phyloP scores from a whole-genome alignment of 2,888 invertebrate species.

The Papilio demoleus region DNA sequence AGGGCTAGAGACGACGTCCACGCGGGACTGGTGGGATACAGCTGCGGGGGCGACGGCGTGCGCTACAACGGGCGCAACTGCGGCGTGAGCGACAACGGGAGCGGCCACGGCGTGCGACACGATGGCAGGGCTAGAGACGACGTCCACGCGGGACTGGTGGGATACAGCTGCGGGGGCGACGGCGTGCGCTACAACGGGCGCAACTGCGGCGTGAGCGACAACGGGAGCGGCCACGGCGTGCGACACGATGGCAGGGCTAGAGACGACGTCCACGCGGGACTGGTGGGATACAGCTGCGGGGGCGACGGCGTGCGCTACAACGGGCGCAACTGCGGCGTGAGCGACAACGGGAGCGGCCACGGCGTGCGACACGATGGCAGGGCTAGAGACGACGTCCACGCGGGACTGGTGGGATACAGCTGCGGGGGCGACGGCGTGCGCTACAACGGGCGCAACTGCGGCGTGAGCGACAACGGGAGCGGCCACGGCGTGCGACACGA shows the following conservation, averaged over 20 bases:
- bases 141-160: no score
- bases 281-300: no score
- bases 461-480: conserved; percentile 53
- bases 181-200: neutral
- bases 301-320: conserved; percentile 42
- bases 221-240: conserved; percentile 54
- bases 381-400: no score
- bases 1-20: no score
- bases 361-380: conserved; percentile 49
- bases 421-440: conserved; percentile 46
- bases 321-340: conserved; percentile 44
- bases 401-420: no score
- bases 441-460: neutral
- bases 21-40: no score
- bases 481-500: conserved; percentile 50
- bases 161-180: conserved; percentile 51
- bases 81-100: conserved; percentile 50
- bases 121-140: conserved; percentile 52
- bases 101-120: conserved; percentile 52
- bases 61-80: neutral
- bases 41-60: conserved; percentile 47
- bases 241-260: conserved; percentile 49
- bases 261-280: no score
- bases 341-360: conserved; percentile 52
- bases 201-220: conserved; percentile 47